Evolutionary conservation across 2,888 invertebrate genomes (phyloP).

Genomic region (Microctonus aethiopoides): DNA sequence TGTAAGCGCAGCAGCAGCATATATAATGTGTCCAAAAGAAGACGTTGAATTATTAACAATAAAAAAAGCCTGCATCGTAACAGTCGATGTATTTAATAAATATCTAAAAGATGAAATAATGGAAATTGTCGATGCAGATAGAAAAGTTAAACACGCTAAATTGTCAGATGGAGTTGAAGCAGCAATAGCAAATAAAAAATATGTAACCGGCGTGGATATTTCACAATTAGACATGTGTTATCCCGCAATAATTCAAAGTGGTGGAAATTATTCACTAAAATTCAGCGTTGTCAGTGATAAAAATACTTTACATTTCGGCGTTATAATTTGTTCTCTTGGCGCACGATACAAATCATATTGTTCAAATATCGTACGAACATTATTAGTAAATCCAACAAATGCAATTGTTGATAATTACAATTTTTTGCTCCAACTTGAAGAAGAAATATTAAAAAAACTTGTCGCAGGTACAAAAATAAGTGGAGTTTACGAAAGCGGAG

Average conservation of each 20-base stretch:
- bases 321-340: constrained; percentile 94
- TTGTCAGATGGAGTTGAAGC: constrained; percentile 94
- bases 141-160: constrained; percentile 97
- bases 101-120: constrained; percentile 97
- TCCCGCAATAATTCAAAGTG: constrained; percentile 98
- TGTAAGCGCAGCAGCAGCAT: constrained; percentile 85
- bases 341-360: constrained; percentile 97
- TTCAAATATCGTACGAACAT: constrained; percentile 95
- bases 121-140: constrained; percentile 98
- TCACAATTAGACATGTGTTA: constrained; percentile 97
- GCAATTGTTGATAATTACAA: constrained; percentile 86
- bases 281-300: constrained; percentile 96
- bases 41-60: constrained; percentile 90
- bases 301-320: constrained; percentile 93
- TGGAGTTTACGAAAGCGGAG: constrained; percentile 86
- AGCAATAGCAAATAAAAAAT: constrained; percentile 95
- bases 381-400: constrained; percentile 92
- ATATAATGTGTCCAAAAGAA: constrained; percentile 94
- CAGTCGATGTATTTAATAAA: constrained; percentile 95
- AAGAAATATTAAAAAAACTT: constrained; percentile 87
- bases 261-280: constrained; percentile 96
- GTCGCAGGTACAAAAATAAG: constrained; percentile 85
- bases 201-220: constrained; percentile 89
- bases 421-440: constrained; percentile 88
- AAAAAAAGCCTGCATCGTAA: constrained; percentile 92